Conservation (phyloP, 30 jellyfish, hydroid and myxozoan species). For the Nemopilema nomurai region DNA sequence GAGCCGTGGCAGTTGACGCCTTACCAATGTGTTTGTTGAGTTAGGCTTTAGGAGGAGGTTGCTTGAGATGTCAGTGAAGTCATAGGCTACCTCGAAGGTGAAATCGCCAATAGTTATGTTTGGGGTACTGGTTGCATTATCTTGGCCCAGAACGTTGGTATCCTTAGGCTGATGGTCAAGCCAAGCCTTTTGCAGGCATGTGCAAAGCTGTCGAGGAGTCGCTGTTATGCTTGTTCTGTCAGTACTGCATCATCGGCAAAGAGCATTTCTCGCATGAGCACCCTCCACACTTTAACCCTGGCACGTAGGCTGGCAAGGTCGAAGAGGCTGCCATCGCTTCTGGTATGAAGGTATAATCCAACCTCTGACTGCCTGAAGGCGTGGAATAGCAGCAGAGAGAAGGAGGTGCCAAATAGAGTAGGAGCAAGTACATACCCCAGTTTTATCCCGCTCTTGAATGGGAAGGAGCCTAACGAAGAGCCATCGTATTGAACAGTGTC, state of each 20-base stretch:
- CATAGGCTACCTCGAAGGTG: constrained; percentile 3
- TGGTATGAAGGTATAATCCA: constrained; percentile 38
- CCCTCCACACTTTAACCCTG: too few species aligned
- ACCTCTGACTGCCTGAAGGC: constrained; percentile 26
- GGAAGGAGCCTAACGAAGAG: constrained; percentile 32
- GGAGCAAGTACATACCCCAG: constrained; percentile 50
- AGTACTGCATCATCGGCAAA: constrained; percentile 59
- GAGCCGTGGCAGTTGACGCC: constrained; percentile 23
- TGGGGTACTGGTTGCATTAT: constrained; percentile 5
- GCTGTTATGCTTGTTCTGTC: constrained; percentile 26
- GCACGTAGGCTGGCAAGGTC: too few species aligned
- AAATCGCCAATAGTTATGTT: constrained; percentile 7
- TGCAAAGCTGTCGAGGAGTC: not conserved
- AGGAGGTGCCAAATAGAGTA: constrained; percentile 49
- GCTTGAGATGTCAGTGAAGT: constrained; percentile 13
- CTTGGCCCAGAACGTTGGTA: constrained; percentile 2
- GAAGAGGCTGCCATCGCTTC: too few species aligned
- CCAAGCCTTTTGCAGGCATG: constrained; percentile 15
- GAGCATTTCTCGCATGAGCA: constrained; percentile 30
- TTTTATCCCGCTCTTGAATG: constrained; percentile 27
- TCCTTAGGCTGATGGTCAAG: constrained; percentile 32
- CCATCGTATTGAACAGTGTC: constrained; percentile 31
- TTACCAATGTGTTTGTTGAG: constrained; percentile 12
- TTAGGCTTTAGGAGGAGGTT: constrained; percentile 13
- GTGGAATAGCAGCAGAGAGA: not conserved